Evolutionary conservation across 2,888 invertebrate genomes (phyloP).

Genomic region (Onthophagus sagittarius): DNA sequence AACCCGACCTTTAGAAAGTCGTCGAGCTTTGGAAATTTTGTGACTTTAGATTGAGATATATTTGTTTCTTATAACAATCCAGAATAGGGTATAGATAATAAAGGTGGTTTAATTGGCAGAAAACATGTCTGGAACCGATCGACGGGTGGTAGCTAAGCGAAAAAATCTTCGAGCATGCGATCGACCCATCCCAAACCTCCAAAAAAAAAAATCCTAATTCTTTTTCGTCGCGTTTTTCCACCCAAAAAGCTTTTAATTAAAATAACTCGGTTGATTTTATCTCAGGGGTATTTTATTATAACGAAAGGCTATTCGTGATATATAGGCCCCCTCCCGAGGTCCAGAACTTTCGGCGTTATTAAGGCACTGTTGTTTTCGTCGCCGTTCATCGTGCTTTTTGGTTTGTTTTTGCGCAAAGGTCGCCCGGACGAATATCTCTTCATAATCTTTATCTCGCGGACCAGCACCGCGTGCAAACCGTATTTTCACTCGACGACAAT

Average conservation of each 20-base stretch:
- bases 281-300: slow-evolving; percentile 24
- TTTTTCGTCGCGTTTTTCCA: slow-evolving; percentile 27
- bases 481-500: background rate
- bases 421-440: slow-evolving; percentile 1
- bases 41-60: no score
- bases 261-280: slow-evolving; percentile 45
- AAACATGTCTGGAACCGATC: slow-evolving; percentile 40
- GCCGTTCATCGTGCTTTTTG: background rate
- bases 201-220: slow-evolving; percentile 14
- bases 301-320: slow-evolving; percentile 18
- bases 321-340: slow-evolving; percentile 2
- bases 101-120: slow-evolving; percentile 48
- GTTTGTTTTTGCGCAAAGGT: background rate
- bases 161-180: slow-evolving; percentile 40
- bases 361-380: slow-evolving; percentile 4
- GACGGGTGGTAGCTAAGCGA: slow-evolving; percentile 43
- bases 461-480: slow-evolving; percentile 1
- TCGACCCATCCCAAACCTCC: slow-evolving; percentile 23
- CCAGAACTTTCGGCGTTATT: slow-evolving; percentile 5
- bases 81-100: slow-evolving; percentile 45
- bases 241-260: slow-evolving; percentile 44
- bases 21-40: no score
- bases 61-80: background rate
- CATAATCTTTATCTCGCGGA: slow-evolving; percentile 5
- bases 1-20: no score